Base-by-base conservation (phyloP, 2,797 vertebrate species). In the Cuniculus paca region DNA sequence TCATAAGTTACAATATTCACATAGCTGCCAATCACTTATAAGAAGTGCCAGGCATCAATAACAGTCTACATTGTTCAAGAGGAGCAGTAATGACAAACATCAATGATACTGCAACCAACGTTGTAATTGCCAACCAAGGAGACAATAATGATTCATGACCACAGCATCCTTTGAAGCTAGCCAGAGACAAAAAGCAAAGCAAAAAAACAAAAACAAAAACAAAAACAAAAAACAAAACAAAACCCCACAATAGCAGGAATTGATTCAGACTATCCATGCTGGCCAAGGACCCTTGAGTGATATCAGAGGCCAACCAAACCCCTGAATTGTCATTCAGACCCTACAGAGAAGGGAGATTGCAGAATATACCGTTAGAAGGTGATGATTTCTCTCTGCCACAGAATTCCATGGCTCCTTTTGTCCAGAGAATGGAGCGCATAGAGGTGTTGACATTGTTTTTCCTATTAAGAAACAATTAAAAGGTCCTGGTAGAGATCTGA, bases 111-210 rank as follows among this genome's bases (percentile, higher is more conserved):
- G 56, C 39, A 91, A 80, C 88, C 84, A 75, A 45, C 39, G 48
- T 10, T 70, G n/a, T 85, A 90, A 91, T 85, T 96, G 79, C 74
- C 85, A 96, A 91, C 88, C 61, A 72, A 92, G 24, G 91, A 72
- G 56, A 84, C 82, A 89, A 68, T 94, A 93, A 85, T 96, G 95
- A 92, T 96, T 94, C 92, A 91, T 88, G 72, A 96, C 85, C 36
- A 74, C 17, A 63, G 60, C 65, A 63, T 93, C 28, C 72, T 96
- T 86, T 92, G 88, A 74, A 92, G 90, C 60, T 94, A 93, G 96
- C 80, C 93, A 96, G 91, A 95, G 80, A 45, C 28, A 79, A 91
- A 85, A 83, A 82, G 45, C 48, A 68, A n/a, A 39, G 6, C 24
- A 54, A 42, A 81, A 83, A 60, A 26, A 60, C n/a, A n/a, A n/a